phyloP scores from a whole-genome alignment of 1,140 invertebrate genomes.

The Subanguina moxae region DNA sequence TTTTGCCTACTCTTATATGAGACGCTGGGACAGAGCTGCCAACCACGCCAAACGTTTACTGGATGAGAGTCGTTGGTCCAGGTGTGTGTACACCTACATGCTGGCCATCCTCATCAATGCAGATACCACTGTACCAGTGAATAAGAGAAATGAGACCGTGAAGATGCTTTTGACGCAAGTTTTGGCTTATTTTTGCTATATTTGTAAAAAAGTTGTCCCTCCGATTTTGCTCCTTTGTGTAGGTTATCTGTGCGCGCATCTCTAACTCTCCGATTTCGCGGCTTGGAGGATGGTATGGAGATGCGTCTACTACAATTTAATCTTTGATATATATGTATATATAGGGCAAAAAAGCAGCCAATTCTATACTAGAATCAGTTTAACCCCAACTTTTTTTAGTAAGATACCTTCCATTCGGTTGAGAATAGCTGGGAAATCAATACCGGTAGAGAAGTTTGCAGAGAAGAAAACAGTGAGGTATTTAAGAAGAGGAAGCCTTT shows the following conservation, averaged over 20 bases:
- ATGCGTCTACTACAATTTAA: too few relatives aligned
- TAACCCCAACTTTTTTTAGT: conserved; percentile 55
- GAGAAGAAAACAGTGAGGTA: conserved; percentile 77
- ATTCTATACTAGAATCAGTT: too few relatives aligned
- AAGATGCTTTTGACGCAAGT: conserved; percentile 37
- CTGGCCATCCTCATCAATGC: conserved; percentile 54
- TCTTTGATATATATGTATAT: too few relatives aligned
- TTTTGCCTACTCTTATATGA: conserved; percentile 66
- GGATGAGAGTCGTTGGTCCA: conserved; percentile 43
- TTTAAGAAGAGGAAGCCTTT: conserved; percentile 70
- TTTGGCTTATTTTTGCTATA: conserved; percentile 12
- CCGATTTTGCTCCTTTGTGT: not conserved
- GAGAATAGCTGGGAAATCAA: conserved; percentile 85
- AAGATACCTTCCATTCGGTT: conserved; percentile 77
- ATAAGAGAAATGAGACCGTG: conserved; percentile 50
- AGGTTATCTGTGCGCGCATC: not conserved
- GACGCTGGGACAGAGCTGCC: conserved; percentile 65
- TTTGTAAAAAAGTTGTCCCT: not conserved
- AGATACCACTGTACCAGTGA: conserved; percentile 29
- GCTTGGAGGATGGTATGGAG: too few relatives aligned
- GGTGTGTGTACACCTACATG: conserved; percentile 48
- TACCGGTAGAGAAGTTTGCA: conserved; percentile 93
- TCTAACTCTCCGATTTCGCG: not conserved
- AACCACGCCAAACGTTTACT: conserved; percentile 39
- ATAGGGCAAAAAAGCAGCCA: too few relatives aligned